These are phyloP conservation scores for Poeciliopsis retropinna DNA, from an alignment of 2,113 vertebrate genomes.

Conservation along the genomic window DNA sequence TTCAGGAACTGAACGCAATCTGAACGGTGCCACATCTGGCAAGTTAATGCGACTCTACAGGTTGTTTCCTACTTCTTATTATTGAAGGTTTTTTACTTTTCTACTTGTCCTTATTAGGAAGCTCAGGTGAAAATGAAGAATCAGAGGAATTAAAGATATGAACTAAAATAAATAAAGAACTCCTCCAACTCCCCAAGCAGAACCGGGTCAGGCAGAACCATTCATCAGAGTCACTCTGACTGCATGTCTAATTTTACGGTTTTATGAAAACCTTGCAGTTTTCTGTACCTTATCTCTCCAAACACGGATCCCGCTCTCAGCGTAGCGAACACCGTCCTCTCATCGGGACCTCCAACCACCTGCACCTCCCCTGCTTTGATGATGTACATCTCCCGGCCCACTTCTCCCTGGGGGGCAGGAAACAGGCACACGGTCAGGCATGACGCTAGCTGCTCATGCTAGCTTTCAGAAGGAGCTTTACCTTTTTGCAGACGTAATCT, in stretches of 20 bases:
- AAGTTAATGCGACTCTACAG: no score
- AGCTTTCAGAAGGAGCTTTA: conserved; percentile 20
- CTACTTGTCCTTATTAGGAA: no score
- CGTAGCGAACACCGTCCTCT: conserved; percentile 90
- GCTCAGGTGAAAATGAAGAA: no score
- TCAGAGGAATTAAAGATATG: no score
- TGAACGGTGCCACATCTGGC: no score
- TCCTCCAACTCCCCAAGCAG: neutral
- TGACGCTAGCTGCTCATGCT: neutral
- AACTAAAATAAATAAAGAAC: neutral
- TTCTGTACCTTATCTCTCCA: conserved; percentile 87
- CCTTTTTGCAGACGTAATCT: conserved; percentile 98
- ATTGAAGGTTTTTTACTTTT: no score
- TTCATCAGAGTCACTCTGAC: neutral
- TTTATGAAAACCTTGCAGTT: neutral
- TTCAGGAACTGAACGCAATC: no score
- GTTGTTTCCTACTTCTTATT: no score
- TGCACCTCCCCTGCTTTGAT: conserved; percentile 96
- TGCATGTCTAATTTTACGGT: neutral
- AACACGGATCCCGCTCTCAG: conserved; percentile 94
- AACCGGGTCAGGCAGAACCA: neutral
- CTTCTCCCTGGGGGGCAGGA: conserved; percentile 85
- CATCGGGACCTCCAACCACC: conserved; percentile 92
- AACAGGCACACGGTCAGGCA: neutral
- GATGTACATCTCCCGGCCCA: conserved; percentile 98